phyloP scores from a whole-genome alignment of 2,113 vertebrate species.

The Motacilla alba region DNA sequence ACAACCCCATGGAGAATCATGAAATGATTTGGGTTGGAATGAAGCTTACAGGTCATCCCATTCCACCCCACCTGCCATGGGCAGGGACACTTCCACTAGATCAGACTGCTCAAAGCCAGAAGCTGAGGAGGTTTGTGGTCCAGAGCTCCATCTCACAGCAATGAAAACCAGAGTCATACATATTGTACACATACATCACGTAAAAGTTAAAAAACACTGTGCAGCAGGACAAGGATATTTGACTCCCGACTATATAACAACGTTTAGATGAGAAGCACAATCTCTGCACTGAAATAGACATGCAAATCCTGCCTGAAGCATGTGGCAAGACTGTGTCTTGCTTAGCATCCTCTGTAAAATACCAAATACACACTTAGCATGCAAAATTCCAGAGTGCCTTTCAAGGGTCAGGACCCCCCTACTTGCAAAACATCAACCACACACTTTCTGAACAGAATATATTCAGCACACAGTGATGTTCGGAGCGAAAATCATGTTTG shows the following conservation, averaged over 20 bases:
- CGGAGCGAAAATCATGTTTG: background rate
- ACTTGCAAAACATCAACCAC: background rate
- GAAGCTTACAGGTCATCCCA: background rate
- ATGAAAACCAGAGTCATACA: background rate
- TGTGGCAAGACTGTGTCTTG: background rate
- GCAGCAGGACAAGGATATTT: background rate
- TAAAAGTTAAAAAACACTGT: background rate
- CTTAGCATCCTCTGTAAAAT: background rate
- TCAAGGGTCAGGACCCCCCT: background rate
- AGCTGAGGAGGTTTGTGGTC: background rate
- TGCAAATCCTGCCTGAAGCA: background rate
- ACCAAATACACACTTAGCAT: background rate
- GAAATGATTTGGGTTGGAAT: background rate
- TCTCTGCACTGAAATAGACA: background rate
- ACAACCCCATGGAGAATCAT: background rate
- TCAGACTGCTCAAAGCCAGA: background rate
- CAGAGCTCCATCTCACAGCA: background rate
- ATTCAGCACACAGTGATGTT: background rate
- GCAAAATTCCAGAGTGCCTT: background rate
- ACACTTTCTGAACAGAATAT: background rate
- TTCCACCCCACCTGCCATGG: background rate
- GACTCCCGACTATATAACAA: background rate
- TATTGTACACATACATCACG: background rate
- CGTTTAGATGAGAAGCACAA: background rate
- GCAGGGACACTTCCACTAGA: background rate